phyloP scores from a whole-genome alignment of 2,797 vertebrate genomes.

The Myripristis jacobus region DNA sequence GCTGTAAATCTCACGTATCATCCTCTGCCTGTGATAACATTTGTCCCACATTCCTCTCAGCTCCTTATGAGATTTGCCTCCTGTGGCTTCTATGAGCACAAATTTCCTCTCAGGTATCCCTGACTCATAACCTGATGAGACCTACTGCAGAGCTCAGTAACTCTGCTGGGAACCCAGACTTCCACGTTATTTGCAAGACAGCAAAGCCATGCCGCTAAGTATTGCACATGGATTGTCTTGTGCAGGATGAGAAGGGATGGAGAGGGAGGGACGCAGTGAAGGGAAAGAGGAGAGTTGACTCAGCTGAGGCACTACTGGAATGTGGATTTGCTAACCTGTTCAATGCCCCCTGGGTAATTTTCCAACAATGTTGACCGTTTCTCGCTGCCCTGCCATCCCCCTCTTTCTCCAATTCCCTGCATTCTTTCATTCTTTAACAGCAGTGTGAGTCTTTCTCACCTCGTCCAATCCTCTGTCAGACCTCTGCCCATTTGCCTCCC shows the following conservation, averaged over 20 bases:
- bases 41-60: not conserved
- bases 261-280: constrained; percentile 9
- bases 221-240: not conserved
- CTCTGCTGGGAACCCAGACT: not conserved
- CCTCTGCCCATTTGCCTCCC: constrained; percentile 41
- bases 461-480: constrained; percentile 48
- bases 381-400: constrained; percentile 43
- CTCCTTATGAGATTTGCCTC: not conserved
- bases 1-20: not conserved
- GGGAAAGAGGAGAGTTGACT: constrained; percentile 24
- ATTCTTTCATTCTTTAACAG: constrained; percentile 81
- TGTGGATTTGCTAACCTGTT: constrained; percentile 70
- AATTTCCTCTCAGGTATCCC: not conserved
- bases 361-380: constrained; percentile 60
- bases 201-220: not conserved
- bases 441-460: constrained; percentile 56
- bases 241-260: not conserved
- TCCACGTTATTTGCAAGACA: constrained; percentile 3
- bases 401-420: constrained; percentile 71
- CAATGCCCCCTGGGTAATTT: constrained; percentile 69
- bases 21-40: not conserved
- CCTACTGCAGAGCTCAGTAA: not conserved
- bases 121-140: not conserved
- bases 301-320: constrained; percentile 62
- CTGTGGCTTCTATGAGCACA: not conserved